Evolutionary conservation across 2,888 invertebrate species (phyloP).

Genomic region (Lordiphosa andalusiaca): DNA sequence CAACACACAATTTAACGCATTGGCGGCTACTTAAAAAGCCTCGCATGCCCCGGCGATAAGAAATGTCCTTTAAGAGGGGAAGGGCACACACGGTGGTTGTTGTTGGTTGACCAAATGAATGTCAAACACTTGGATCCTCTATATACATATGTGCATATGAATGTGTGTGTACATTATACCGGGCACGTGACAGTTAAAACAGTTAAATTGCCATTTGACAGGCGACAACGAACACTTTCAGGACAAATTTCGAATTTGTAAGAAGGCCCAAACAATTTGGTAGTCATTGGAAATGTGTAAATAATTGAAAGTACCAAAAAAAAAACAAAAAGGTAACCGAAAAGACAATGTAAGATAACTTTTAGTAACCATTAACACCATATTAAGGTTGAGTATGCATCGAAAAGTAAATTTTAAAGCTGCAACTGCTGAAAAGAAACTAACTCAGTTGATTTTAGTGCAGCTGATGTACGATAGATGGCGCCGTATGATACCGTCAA

Average conservation of each 20-base stretch:
- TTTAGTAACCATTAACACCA: too few relatives aligned
- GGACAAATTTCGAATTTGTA: conserved; percentile 30
- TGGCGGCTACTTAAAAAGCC: conserved; percentile 72
- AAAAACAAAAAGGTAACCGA: too few relatives aligned
- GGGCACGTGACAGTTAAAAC: conserved; percentile 44
- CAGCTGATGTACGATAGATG: too few relatives aligned
- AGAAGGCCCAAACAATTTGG: conserved; percentile 29
- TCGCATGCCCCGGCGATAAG: conserved; percentile 70
- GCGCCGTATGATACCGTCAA: too few relatives aligned
- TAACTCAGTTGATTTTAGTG: too few relatives aligned
- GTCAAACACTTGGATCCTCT: conserved; percentile 51
- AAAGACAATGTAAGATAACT: too few relatives aligned
- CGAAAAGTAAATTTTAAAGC: too few relatives aligned
- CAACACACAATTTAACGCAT: conserved; percentile 64
- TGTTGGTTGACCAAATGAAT: conserved; percentile 63
- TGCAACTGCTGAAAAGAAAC: too few relatives aligned
- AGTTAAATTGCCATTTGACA: conserved; percentile 60
- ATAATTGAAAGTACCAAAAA: conserved; percentile 24
- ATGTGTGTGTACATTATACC: conserved; percentile 19
- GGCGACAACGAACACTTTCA: conserved; percentile 28
- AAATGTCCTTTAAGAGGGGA: conserved; percentile 6
- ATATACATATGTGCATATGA: conserved; percentile 18
- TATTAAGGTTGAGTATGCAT: too few relatives aligned
- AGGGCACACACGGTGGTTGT: background rate
- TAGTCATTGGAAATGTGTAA: conserved; percentile 39